A percentile compares a stretch with the other conserved stretches of the same genome.
Evolutionary conservation across 2,888 invertebrate species (phyloP).

Genomic region (Acheta domesticus): DNA sequence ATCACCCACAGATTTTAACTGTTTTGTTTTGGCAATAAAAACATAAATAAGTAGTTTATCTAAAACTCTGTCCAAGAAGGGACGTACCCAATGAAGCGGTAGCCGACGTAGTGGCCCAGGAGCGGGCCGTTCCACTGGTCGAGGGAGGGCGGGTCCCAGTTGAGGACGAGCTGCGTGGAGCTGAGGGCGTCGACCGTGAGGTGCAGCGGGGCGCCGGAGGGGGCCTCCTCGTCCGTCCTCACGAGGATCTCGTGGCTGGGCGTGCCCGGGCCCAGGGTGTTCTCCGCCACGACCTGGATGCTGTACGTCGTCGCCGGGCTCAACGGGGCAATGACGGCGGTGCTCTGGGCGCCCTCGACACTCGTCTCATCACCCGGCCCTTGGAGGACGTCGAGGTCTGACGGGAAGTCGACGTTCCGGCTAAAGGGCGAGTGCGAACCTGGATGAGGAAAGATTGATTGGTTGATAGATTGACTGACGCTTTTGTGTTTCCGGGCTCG

Average conservation of each 20-base stretch:
- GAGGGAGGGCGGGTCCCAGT: conserved; percentile 42
- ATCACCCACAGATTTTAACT: too few relatives aligned
- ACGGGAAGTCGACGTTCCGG: too few relatives aligned
- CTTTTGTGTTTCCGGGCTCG: too few relatives aligned
- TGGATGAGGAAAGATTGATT: too few relatives aligned
- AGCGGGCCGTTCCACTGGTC: conserved; percentile 42
- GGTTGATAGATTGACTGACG: too few relatives aligned
- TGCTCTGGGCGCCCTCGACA: conserved; percentile 33
- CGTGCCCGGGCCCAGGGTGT: conserved; percentile 52
- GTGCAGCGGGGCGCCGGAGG: conserved; percentile 38
- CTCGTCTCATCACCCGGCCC: conserved; percentile 29
- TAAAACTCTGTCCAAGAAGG: too few relatives aligned
- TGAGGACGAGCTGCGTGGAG: conserved; percentile 40
- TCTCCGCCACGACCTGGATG: conserved; percentile 57
- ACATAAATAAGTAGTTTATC: too few relatives aligned
- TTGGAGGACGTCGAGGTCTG: conserved; percentile 22
- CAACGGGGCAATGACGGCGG: conserved; percentile 52
- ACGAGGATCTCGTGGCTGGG: conserved; percentile 37
- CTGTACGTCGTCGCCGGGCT: conserved; percentile 57
- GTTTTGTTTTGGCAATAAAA: too few relatives aligned
- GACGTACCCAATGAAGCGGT: conserved; percentile 39
- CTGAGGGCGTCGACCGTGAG: conserved; percentile 39
- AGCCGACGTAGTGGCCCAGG: conserved; percentile 42
- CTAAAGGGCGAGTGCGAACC: too few relatives aligned
- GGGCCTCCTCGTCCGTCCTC: conserved; percentile 37